Conservation (phyloP, 2,888 invertebrate species). For the Lithosia quadra region DNA sequence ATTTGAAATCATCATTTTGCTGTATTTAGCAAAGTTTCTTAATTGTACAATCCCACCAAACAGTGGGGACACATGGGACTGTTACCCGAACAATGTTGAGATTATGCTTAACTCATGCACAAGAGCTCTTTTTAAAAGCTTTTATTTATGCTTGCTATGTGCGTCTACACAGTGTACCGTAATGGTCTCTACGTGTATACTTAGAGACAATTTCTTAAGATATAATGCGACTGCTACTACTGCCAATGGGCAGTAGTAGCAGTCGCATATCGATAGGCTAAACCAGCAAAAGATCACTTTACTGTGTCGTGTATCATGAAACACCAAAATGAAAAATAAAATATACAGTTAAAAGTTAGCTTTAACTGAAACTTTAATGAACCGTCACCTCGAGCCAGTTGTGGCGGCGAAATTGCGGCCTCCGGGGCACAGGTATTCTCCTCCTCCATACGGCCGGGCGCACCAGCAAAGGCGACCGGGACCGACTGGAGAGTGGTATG, state of each 20-base stretch:
- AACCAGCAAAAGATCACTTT: background rate
- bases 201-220: too few relatives aligned
- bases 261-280: background rate
- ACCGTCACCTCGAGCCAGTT: slow-evolving; percentile 1
- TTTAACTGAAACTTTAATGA: background rate
- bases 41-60: too few relatives aligned
- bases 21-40: too few relatives aligned
- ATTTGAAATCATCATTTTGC: too few relatives aligned
- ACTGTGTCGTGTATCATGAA: background rate
- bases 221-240: background rate
- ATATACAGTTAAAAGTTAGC: background rate
- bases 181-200: background rate
- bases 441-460: slow-evolving; percentile 3
- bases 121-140: too few relatives aligned
- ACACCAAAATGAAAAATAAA: background rate
- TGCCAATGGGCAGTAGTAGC: background rate
- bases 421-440: background rate
- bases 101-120: too few relatives aligned
- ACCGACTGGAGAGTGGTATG: slow-evolving; percentile 1
- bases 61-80: too few relatives aligned
- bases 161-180: too few relatives aligned
- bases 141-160: too few relatives aligned
- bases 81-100: too few relatives aligned
- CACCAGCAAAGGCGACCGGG: background rate
- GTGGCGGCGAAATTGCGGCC: background rate